These are phyloP conservation scores for Trichacis sp. DNA, from an alignment of 2,888 invertebrate genomes.

Conservation along the genomic window DNA sequence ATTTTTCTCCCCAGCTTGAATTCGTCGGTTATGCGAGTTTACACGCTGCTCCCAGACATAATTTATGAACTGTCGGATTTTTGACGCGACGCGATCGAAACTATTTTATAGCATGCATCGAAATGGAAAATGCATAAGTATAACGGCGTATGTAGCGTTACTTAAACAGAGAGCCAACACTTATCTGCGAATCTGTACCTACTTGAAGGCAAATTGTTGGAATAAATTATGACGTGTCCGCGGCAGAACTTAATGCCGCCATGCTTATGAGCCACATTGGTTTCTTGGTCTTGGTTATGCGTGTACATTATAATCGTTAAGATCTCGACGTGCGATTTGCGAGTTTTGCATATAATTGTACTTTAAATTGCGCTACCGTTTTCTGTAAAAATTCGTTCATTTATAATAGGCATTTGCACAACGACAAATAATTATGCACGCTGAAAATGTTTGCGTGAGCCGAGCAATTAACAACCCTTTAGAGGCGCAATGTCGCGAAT, in stretches of 20 bases:
- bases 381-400: not conserved
- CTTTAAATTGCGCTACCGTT: not conserved
- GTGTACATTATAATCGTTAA: conserved; percentile 13
- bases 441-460: no score
- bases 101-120: conserved; percentile 25
- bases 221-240: conserved; percentile 51
- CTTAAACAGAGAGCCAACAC: conserved; percentile 30
- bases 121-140: conserved; percentile 18
- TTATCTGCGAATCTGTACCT: conserved; percentile 47
- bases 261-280: conserved; percentile 25
- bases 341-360: conserved; percentile 16
- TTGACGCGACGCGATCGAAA: conserved; percentile 34
- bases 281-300: conserved; percentile 2
- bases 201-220: conserved; percentile 51
- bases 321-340: conserved; percentile 21
- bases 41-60: conserved; percentile 19
- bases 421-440: not conserved
- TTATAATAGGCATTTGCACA: not conserved
- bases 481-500: no score
- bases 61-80: conserved; percentile 38
- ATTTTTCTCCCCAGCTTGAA: conserved; percentile 4
- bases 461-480: no score
- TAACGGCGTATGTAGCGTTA: conserved; percentile 24
- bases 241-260: conserved; percentile 17
- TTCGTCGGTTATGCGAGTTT: conserved; percentile 13